Conservation (phyloP, 2,888 invertebrate genomes). For the Amiota minor region DNA sequence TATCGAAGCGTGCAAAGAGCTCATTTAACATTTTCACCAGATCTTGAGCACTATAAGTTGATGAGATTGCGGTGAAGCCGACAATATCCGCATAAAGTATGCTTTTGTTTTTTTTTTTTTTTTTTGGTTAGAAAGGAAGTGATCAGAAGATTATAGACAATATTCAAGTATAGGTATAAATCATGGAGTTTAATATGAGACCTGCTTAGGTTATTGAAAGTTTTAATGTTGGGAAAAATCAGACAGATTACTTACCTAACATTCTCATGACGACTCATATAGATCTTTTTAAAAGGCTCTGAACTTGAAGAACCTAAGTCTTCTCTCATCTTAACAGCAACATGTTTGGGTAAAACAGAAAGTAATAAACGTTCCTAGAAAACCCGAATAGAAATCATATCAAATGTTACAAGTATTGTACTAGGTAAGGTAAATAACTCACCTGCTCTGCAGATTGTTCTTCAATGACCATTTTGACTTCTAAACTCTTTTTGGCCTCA, state of each 20-base stretch:
- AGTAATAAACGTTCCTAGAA: slow-evolving; percentile 89
- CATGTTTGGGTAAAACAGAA: slow-evolving; percentile 95
- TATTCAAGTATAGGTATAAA: background rate
- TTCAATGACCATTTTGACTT: slow-evolving; percentile 93
- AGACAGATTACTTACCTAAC: slow-evolving; percentile 83
- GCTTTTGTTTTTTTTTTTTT: slow-evolving; percentile 77
- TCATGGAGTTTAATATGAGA: background rate
- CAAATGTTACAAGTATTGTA: no score
- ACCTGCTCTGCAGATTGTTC: slow-evolving; percentile 95
- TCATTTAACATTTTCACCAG: slow-evolving; percentile 96
- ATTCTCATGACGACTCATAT: slow-evolving; percentile 97
- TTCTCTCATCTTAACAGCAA: slow-evolving; percentile 96
- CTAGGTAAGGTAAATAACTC: slow-evolving; percentile 39
- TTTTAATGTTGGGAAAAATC: background rate
- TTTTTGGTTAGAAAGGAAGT: slow-evolving; percentile 38
- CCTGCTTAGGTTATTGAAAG: background rate
- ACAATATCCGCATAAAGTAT: slow-evolving; percentile 98
- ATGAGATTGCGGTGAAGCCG: slow-evolving; percentile 96
- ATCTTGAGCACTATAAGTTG: slow-evolving; percentile 95
- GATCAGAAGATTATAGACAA: slow-evolving; percentile 28
- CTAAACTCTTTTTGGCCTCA: slow-evolving; percentile 91
- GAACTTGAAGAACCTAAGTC: slow-evolving; percentile 93
- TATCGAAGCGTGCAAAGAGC: slow-evolving; percentile 95
- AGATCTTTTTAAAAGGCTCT: slow-evolving; percentile 94
- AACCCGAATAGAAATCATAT: no score